Percentiles rank a stretch among this genome's conserved stretches.
Conservation (phyloP, 1,140 invertebrate species). For the Meloidogyne hapla region DNA sequence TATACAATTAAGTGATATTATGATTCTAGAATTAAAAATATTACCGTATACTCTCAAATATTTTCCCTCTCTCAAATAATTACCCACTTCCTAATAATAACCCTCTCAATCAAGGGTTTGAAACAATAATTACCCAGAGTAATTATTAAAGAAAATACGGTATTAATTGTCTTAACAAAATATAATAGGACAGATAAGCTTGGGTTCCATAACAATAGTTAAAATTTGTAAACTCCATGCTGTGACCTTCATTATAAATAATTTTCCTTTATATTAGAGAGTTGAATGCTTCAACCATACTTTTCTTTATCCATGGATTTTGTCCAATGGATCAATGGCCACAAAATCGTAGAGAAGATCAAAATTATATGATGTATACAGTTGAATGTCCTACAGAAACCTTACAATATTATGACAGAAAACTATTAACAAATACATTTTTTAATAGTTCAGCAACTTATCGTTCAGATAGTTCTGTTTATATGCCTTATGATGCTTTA, state of each 20-base stretch:
- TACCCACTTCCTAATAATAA: too few relatives aligned
- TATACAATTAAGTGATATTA: too few relatives aligned
- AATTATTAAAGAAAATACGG: too few relatives aligned
- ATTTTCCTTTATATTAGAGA: constrained; percentile 4
- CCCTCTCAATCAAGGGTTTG: too few relatives aligned
- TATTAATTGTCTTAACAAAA: too few relatives aligned
- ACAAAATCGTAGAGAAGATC: neutral
- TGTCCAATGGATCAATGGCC: neutral
- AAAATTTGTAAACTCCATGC: too few relatives aligned
- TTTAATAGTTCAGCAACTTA: constrained; percentile 31
- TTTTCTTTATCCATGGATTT: neutral
- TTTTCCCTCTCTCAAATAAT: too few relatives aligned
- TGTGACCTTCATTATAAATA: neutral
- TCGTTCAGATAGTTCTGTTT: constrained; percentile 23
- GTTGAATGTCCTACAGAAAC: neutral
- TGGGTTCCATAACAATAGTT: too few relatives aligned
- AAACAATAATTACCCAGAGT: too few relatives aligned
- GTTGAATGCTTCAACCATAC: neutral
- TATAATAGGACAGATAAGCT: too few relatives aligned
- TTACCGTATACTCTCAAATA: too few relatives aligned
- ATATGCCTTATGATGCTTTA: constrained; percentile 9
- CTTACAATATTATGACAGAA: neutral
- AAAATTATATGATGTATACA: constrained; percentile 22
- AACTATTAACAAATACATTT: neutral
- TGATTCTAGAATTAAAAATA: too few relatives aligned